Base-by-base conservation (phyloP, 2,113 vertebrate genomes). In the Eubucco bourcierii region DNA sequence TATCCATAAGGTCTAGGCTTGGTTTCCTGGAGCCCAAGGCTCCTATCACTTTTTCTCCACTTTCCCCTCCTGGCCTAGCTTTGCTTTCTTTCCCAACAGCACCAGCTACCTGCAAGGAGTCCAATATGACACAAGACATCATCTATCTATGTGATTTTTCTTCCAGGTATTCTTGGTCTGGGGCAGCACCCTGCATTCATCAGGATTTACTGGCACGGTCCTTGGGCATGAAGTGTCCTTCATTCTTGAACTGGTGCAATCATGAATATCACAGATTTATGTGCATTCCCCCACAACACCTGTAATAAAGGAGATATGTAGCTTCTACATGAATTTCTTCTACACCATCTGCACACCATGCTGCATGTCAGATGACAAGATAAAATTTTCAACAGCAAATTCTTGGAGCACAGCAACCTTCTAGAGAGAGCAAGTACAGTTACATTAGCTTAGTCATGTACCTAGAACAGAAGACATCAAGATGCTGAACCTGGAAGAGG, bases 351-450 rank as follows among this genome's bases (percentile, higher is more conserved):
- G 93, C 56, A 66, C 67, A 55, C 75, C 50, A 55, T 77, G 84
- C 63, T 82, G 67, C 56, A 74, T 46, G 81, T 81, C 84, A 95
- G 87, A 82, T n/a, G 34, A 95, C 63, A 90, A 84, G 75, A 84
- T 58, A 84, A 87, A 88, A 92, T 89, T 50, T 89, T 87, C 71
- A 87, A 78, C 39, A 90, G 84, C 59, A 25, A 95, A 93, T 76
- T 66, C 78, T 87, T 58, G 66, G 75, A 92, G 75, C 63, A 84
- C 80, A 87, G 86, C 63, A 94, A 44, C 66, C 74, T 84, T 75
- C 70, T 29, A 88, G 66, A 73, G 60, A 80, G 41, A 86, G 84
- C 53, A 84, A 87, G 71, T 74, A 76, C 66, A 74, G 58, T 68
- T 78, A 4, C 18, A 72, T 53, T 71, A 78, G 59, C 74, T 95